Evolutionary conservation across 2,797 vertebrate species (phyloP).

Genomic region (Dryobates pubescens): DNA sequence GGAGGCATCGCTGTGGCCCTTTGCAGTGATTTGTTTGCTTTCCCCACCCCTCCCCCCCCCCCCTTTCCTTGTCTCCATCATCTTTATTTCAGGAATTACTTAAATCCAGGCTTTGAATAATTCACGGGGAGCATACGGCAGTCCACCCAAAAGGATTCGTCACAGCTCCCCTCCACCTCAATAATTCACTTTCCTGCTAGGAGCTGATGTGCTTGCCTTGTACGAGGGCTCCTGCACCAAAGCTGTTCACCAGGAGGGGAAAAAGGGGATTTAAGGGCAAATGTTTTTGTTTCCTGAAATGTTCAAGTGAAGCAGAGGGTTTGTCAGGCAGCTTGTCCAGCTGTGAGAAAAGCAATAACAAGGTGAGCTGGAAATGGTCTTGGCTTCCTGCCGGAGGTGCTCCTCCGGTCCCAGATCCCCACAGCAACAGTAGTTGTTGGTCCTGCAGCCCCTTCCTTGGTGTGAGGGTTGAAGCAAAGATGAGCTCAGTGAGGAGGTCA

Average conservation of each 20-base stretch:
- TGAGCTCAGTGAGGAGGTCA: background rate
- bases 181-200: conserved; percentile 58
- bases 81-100: conserved; percentile 40
- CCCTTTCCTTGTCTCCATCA: background rate
- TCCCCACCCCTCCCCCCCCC: background rate
- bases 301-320: background rate
- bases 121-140: conserved; percentile 4
- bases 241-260: background rate
- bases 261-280: conserved; percentile 6
- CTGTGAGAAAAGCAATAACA: background rate
- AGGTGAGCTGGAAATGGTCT: background rate
- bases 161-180: conserved; percentile 45
- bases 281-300: background rate
- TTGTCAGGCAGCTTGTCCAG: background rate
- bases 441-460: background rate
- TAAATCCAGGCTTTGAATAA: conserved; percentile 55
- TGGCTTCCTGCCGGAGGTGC: background rate
- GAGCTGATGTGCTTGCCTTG: conserved; percentile 38
- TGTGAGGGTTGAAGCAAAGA: background rate
- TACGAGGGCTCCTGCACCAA: background rate
- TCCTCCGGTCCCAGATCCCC: background rate
- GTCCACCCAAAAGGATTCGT: background rate
- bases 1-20: background rate
- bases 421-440: rapidly evolving
- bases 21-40: background rate